These are phyloP conservation scores for Liolophura sinensis DNA, from an alignment of 1,140 invertebrate species.

Conservation along the genomic window DNA sequence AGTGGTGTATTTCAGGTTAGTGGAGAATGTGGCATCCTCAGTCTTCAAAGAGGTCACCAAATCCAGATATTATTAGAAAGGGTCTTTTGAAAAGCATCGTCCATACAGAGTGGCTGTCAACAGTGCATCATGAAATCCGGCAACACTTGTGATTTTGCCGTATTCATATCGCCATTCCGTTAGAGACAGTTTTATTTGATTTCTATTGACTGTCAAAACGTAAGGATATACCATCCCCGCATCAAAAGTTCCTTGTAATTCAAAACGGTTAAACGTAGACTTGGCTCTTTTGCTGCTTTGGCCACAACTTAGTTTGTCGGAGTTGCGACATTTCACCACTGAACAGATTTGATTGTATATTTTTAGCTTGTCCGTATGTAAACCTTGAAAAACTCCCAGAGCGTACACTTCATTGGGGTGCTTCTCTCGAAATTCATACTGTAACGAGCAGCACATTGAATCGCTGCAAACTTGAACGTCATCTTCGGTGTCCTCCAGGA, in stretches of 20 bases:
- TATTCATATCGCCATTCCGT: slow-evolving; percentile 16
- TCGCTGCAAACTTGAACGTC: slow-evolving; percentile 30
- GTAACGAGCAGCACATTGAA: slow-evolving; percentile 33
- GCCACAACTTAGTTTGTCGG: slow-evolving; percentile 26
- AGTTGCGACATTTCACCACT: slow-evolving; percentile 35
- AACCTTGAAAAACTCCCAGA: slow-evolving; percentile 48
- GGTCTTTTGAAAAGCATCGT: slow-evolving; percentile 3
- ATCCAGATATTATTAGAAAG: no score
- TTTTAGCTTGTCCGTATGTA: slow-evolving; percentile 34
- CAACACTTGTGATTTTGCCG: slow-evolving; percentile 3
- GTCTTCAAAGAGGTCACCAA: no score
- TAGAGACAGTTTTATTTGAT: slow-evolving; percentile 9
- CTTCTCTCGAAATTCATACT: slow-evolving; percentile 19
- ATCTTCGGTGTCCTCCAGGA: slow-evolving; percentile 12
- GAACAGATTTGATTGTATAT: slow-evolving; percentile 49
- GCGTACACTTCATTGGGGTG: slow-evolving; percentile 23
- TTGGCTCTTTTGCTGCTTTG: slow-evolving; percentile 13
- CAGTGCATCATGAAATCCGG: slow-evolving; percentile 15
- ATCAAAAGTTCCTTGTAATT: slow-evolving; percentile 30
- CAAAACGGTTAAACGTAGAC: slow-evolving; percentile 26
- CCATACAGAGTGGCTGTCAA: slow-evolving; percentile 31
- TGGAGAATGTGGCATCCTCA: no score
- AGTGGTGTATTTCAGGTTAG: no score
- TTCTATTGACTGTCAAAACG: slow-evolving; percentile 23
- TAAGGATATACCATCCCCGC: slow-evolving; percentile 41